phyloP scores from a whole-genome alignment of 2,888 invertebrate species.

The Mamestra brassicae region DNA sequence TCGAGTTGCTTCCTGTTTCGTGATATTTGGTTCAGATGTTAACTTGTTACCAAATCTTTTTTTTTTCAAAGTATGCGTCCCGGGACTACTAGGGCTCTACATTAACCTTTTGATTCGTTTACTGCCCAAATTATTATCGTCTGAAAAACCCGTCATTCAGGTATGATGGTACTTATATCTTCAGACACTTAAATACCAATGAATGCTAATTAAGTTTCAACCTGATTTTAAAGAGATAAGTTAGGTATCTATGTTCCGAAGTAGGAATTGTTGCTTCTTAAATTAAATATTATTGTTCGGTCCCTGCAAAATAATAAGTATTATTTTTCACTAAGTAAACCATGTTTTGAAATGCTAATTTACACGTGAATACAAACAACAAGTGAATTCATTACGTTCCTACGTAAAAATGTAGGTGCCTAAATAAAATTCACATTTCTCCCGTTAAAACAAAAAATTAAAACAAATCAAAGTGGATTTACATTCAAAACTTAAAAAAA shows the following conservation, averaged over 20 bases:
- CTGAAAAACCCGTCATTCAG: not conserved
- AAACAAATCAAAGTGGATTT: not conserved
- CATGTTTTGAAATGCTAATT: constrained; percentile 53
- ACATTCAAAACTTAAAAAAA: not conserved
- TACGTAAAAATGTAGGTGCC: constrained; percentile 10
- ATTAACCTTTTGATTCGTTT: not conserved
- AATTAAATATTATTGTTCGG: not conserved
- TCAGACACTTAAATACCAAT: not conserved
- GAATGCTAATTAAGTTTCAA: not conserved
- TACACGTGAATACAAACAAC: constrained; percentile 49
- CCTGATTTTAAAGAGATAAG: no score
- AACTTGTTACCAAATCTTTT: not conserved
- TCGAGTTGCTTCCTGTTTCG: not conserved
- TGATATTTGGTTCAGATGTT: not conserved
- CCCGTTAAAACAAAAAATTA: not conserved
- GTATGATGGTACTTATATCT: not conserved
- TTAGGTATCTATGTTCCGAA: not conserved
- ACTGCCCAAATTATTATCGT: not conserved
- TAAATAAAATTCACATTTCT: not conserved
- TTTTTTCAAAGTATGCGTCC: not conserved
- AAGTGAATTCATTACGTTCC: constrained; percentile 30
- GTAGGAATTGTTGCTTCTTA: not conserved
- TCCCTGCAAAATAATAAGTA: not conserved
- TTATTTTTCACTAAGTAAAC: not conserved
- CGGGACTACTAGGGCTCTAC: not conserved